Conservation (phyloP, 1,140 invertebrate genomes). For the Hirudo medicinalis region DNA sequence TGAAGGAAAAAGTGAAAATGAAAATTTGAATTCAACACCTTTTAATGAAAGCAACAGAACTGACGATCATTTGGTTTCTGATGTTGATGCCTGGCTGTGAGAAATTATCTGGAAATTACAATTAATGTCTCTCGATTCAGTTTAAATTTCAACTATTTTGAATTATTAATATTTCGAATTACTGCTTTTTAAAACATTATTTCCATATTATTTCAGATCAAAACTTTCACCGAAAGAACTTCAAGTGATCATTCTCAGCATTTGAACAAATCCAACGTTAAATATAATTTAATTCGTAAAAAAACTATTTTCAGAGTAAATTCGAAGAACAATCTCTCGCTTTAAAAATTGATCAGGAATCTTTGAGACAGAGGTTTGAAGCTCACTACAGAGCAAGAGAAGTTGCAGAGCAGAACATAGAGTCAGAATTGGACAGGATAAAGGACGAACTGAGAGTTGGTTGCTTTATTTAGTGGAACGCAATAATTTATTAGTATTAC, state of each 20-base stretch:
- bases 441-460: not conserved
- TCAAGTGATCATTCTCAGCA: not conserved
- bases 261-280: not conserved
- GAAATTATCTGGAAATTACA: too few relatives aligned
- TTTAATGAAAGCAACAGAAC: too few relatives aligned
- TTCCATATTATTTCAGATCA: not conserved
- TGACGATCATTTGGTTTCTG: too few relatives aligned
- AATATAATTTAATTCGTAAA: not conserved
- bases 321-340: conserved; percentile 1
- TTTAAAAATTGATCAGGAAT: not conserved
- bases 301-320: not conserved
- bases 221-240: conserved; percentile 6
- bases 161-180: too few relatives aligned
- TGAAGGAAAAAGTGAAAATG: too few relatives aligned
- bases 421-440: not conserved
- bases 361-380: not conserved
- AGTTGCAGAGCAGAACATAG: not conserved
- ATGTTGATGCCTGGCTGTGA: too few relatives aligned
- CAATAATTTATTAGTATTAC: too few relatives aligned
- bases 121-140: too few relatives aligned
- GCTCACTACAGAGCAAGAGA: not conserved
- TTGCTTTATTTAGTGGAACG: not conserved
- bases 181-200: not conserved
- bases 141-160: too few relatives aligned
- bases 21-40: too few relatives aligned